Evolutionary conservation across 2,113 vertebrate species (phyloP).

Genomic region (Tenebrosternarchus preto): DNA sequence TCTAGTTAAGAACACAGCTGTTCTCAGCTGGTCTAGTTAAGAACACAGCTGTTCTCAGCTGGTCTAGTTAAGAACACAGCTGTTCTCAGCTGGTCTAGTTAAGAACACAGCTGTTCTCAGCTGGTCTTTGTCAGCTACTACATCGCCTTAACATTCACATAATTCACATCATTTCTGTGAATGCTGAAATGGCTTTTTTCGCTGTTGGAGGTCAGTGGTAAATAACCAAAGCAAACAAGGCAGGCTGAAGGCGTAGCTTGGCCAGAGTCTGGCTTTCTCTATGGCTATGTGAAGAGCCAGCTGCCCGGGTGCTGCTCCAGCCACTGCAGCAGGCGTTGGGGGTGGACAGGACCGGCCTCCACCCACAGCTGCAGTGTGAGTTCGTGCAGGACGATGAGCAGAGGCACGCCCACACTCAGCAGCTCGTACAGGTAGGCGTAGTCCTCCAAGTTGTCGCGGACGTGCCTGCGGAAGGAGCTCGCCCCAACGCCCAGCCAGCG

Average conservation of each 20-base stretch:
- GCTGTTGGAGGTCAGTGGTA: background rate
- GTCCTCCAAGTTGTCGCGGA: conserved; percentile 88
- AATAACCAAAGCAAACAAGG: background rate
- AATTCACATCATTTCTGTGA: background rate
- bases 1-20: no score
- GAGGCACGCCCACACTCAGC: conserved; percentile 87
- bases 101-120: background rate
- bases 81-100: conserved; percentile 4
- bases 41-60: no score
- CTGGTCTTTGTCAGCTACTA: conserved; percentile 6
- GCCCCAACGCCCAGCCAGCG: conserved; percentile 76
- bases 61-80: no score
- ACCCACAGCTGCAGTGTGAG: conserved; percentile 83
- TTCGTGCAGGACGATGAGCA: conserved; percentile 85
- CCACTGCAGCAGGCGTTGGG: conserved; percentile 76
- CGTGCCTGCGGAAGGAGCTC: conserved; percentile 74
- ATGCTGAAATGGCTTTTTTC: background rate
- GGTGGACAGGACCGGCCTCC: conserved; percentile 77
- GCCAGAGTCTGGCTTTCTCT: background rate
- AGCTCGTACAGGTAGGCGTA: conserved; percentile 90
- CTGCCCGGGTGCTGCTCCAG: conserved; percentile 74
- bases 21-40: no score
- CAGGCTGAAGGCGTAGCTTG: background rate
- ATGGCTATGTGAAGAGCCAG: conserved; percentile 63
- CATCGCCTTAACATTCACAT: no score